A percentile compares a stretch with the other conserved stretches of the same genome.
Conservation (phyloP, 2,888 invertebrate species). For the Drosophila kambysellisi region DNA sequence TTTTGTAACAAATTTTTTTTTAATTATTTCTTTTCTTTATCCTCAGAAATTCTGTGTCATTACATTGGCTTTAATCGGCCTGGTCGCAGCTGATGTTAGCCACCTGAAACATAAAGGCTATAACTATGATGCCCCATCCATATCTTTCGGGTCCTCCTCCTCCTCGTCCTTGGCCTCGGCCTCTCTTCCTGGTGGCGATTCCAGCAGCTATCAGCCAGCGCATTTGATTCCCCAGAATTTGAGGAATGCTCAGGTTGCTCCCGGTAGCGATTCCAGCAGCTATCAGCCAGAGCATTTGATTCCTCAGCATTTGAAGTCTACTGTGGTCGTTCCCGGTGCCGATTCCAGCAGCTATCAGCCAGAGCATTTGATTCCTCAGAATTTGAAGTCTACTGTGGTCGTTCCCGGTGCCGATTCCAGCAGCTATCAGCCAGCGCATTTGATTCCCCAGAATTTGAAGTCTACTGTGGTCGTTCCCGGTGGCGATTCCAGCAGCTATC, state of each 20-base stretch:
- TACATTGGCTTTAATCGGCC: slow-evolving; percentile 60
- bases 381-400: slow-evolving; percentile 1
- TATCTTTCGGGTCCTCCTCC: slow-evolving; percentile 6
- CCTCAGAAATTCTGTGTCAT: slow-evolving; percentile 65
- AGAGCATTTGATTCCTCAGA: slow-evolving; percentile 17
- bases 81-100: slow-evolving; percentile 75
- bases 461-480: slow-evolving; percentile 11
- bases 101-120: slow-evolving; percentile 64
- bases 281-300: slow-evolving; percentile 43
- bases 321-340: slow-evolving; percentile 20
- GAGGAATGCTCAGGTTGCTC: too few relatives aligned
- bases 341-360: slow-evolving; percentile 47
- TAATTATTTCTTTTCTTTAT: not conserved
- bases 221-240: slow-evolving; percentile 32
- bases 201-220: slow-evolving; percentile 42
- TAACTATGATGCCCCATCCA: slow-evolving; percentile 48
- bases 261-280: slow-evolving; percentile 43
- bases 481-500: slow-evolving; percentile 41
- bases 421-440: slow-evolving; percentile 45
- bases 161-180: slow-evolving; percentile 5
- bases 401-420: slow-evolving; percentile 31
- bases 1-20: too few relatives aligned
- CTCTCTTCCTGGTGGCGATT: slow-evolving; percentile 33
- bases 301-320: slow-evolving; percentile 4
- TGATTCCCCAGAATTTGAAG: slow-evolving; percentile 7